Evolutionary conservation across 2,113 vertebrate genomes (phyloP).

Genomic region (Cheirogaleus medius): DNA sequence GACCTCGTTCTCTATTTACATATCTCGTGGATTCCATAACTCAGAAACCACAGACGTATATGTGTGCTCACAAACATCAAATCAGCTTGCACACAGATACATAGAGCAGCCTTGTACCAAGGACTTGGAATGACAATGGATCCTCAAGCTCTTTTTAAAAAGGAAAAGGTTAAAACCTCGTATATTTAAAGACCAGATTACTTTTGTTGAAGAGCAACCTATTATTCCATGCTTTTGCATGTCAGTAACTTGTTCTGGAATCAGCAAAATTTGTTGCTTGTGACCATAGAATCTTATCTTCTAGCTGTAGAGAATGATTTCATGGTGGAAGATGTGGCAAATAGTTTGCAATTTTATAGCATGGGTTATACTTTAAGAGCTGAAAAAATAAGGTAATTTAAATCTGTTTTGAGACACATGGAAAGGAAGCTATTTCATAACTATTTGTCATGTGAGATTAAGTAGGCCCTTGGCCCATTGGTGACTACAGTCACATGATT

Average conservation of each 20-base stretch:
- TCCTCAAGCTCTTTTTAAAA: background rate
- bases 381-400: slow-evolving; percentile 26
- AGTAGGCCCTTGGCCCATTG: slow-evolving; percentile 28
- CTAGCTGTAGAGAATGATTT: background rate
- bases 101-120: background rate
- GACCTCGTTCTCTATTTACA: background rate
- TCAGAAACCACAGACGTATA: background rate
- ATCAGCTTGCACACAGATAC: background rate
- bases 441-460: slow-evolving; percentile 70
- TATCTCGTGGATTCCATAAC: background rate
- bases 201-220: background rate
- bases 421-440: slow-evolving; percentile 77
- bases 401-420: slow-evolving; percentile 40
- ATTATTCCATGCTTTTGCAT: background rate
- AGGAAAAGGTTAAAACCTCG: background rate
- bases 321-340: background rate
- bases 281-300: background rate
- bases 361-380: background rate
- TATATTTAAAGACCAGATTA: background rate
- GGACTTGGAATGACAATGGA: background rate
- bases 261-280: background rate
- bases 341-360: slow-evolving; percentile 20
- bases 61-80: background rate
- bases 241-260: background rate
- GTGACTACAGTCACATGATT: slow-evolving; percentile 56